Conservation (phyloP, 2,797 vertebrate species). For the Gymnothorax reevesii region DNA sequence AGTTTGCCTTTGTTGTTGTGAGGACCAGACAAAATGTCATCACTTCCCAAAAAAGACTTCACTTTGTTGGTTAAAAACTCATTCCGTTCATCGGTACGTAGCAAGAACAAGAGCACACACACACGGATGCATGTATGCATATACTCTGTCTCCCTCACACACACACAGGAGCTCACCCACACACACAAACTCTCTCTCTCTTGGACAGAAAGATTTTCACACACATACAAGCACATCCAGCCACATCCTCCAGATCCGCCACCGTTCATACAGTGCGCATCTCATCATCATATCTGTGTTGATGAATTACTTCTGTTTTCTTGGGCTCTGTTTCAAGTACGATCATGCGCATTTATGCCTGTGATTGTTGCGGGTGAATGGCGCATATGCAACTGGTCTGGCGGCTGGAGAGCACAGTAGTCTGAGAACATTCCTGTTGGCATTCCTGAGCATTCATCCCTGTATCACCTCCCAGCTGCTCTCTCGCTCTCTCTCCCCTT, state of each 20-base stretch:
- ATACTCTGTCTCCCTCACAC: no score
- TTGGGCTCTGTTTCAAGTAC: neutral
- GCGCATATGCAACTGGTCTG: neutral
- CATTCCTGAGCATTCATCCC: constrained; percentile 19
- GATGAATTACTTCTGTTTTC: neutral
- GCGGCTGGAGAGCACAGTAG: constrained; percentile 9
- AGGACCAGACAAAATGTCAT: no score
- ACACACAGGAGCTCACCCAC: neutral
- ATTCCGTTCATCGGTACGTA: no score
- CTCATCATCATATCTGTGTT: neutral
- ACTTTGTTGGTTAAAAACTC: no score
- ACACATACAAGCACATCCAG: neutral
- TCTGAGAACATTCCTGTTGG: constrained; percentile 28
- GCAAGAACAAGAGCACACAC: neutral
- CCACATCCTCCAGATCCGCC: neutral
- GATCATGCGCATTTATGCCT: neutral
- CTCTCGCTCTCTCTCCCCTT: neutral
- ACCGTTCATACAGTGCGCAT: neutral
- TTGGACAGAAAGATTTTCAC: neutral
- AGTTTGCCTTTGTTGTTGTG: no score
- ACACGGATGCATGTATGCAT: no score
- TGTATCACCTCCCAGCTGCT: neutral
- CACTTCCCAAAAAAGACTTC: no score
- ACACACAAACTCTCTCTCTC: no score
- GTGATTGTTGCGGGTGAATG: neutral